phyloP scores from a whole-genome alignment of 2,797 vertebrate species.

The Echiichthys vipera region DNA sequence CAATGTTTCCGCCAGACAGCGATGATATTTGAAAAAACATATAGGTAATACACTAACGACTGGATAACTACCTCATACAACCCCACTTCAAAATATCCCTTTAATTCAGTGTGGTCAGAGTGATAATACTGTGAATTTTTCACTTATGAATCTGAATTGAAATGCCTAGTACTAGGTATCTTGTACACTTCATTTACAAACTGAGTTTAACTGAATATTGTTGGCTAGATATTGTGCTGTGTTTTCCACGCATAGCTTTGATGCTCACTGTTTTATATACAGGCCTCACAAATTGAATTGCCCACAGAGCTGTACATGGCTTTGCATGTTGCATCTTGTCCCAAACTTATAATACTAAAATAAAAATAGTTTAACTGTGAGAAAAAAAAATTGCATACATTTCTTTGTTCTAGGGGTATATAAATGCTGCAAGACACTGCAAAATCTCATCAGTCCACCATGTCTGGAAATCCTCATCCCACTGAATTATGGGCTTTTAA shows the following conservation, averaged over 20 bases:
- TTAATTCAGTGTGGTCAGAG: conserved; percentile 36
- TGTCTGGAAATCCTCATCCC: conserved; percentile 40
- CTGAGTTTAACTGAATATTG: conserved; percentile 28
- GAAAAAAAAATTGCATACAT: conserved; percentile 15
- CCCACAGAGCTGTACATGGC: conserved; percentile 4
- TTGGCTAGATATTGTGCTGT: conserved; percentile 5
- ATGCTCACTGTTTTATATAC: conserved; percentile 12
- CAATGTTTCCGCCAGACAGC: no score
- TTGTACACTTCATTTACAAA: conserved; percentile 29
- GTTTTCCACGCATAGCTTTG: conserved; percentile 19
- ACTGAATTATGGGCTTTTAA: conserved; percentile 67
- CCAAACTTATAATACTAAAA: conserved; percentile 20
- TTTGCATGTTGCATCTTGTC: conserved; percentile 8
- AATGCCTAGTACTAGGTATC: not conserved
- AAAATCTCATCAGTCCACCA: conserved; percentile 35
- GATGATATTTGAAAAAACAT: no score
- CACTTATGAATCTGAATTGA: conserved; percentile 32
- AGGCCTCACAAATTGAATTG: conserved; percentile 30
- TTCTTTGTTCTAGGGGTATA: conserved; percentile 33
- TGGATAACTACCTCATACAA: no score
- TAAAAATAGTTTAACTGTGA: conserved; percentile 6
- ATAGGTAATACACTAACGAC: no score
- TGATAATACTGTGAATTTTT: conserved; percentile 30
- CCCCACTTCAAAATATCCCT: no score
- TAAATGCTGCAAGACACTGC: conserved; percentile 56